Evolutionary conservation across 2,888 invertebrate genomes (phyloP).

Genomic region (Agrotis clavis): DNA sequence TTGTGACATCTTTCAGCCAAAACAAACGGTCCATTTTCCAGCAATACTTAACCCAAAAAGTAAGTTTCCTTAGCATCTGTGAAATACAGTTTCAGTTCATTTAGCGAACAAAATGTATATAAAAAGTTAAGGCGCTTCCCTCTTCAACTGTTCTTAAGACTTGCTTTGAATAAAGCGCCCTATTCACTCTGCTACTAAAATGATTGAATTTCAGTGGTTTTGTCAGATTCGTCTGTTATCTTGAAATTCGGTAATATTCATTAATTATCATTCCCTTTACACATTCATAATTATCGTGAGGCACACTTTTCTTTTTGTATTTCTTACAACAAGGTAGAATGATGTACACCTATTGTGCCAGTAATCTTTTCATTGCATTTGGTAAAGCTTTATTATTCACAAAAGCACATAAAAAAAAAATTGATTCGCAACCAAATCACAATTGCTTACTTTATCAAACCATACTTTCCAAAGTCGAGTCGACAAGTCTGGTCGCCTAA

Average conservation of each 20-base stretch:
- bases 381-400: too few species aligned
- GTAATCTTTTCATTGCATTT: too few species aligned
- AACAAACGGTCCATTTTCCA: constrained; percentile 48
- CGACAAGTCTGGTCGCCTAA: too few species aligned
- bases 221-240: neutral
- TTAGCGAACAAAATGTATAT: constrained; percentile 88
- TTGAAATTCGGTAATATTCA: neutral
- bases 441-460: neutral
- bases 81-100: constrained; percentile 88
- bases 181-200: constrained; percentile 67
- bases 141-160: constrained; percentile 84
- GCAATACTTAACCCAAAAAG: constrained; percentile 60
- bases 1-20: constrained; percentile 15
- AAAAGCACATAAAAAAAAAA: neutral
- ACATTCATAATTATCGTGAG: too few species aligned
- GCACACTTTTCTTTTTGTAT: neutral
- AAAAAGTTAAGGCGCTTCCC: constrained; percentile 88
- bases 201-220: neutral
- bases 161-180: constrained; percentile 84
- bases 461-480: neutral
- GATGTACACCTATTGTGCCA: too few species aligned
- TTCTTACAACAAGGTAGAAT: neutral
- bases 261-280: too few species aligned
- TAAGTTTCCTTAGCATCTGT: constrained; percentile 80
- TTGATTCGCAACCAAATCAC: neutral